Percentiles rank a stretch among this genome's conserved stretches.
These are phyloP conservation scores for Poeciliopsis presidionis DNA, from an alignment of 2,797 vertebrate genomes.

Conservation along the genomic window DNA sequence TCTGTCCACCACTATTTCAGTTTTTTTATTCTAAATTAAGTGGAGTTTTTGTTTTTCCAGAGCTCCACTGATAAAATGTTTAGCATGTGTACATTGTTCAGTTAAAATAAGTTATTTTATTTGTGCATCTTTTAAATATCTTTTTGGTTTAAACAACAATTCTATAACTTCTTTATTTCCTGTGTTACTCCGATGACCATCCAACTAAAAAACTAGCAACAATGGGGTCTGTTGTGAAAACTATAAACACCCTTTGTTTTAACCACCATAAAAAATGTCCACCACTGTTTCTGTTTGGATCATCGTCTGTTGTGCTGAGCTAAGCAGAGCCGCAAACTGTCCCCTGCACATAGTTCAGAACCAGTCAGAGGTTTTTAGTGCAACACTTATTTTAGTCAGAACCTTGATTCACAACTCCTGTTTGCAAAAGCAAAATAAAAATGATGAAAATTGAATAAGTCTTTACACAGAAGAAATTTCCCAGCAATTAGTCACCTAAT, in stretches of 20 bases:
- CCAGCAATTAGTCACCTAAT: conserved; percentile 18
- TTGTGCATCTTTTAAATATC: neutral
- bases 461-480: neutral
- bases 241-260: neutral
- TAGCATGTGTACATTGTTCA: neutral
- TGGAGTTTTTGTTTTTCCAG: neutral
- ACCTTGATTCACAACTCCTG: neutral
- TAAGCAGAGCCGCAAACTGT: conserved; percentile 2
- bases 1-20: neutral
- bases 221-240: conserved; percentile 1
- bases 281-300: conserved; percentile 1
- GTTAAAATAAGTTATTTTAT: neutral
- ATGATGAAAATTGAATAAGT: neutral
- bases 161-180: neutral
- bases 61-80: neutral
- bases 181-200: neutral
- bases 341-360: neutral
- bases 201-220: neutral
- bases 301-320: conserved; percentile 1
- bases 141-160: neutral
- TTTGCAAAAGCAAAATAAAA: neutral
- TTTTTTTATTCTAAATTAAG: neutral
- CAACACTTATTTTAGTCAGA: neutral
- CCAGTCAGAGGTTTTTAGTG: neutral
- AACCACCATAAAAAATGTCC: neutral